Evolutionary conservation across 2,797 vertebrate species (phyloP), one percentile per base, ranked within the genome.

Genomic region (Periparus ater): DNA sequence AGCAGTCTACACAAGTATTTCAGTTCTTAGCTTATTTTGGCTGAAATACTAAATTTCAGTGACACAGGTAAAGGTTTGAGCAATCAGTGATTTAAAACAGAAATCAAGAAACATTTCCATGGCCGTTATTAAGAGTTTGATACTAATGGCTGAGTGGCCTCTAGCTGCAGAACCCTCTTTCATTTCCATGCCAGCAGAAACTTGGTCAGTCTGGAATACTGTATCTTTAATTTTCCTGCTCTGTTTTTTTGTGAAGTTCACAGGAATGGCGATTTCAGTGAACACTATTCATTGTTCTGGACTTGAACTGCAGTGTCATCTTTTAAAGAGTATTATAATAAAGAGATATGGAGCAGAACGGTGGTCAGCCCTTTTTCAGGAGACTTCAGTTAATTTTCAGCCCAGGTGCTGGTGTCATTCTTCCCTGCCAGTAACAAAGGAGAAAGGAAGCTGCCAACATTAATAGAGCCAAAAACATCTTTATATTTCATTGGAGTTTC

Each of bases 311-410:
- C 97, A 75, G 88, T 97, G 95, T 97, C 96, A 96, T 96, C 96
- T 97, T 94, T 75, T 88, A 86, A 91, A 95, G 86, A 96, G 66
- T 89, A 94, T 97, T 95, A 82, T 29, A 97, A 97, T 97, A 97
- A 97, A 96, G 91, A 97, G 92, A 92, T 93, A 62, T 0, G 45
- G 93, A 97, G 84, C 92, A 79, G 61, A 91, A 18, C 0, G 8
- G 73, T 75, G 89, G 89, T 72, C 4, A 87, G 47, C 75, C 63
- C 67, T 91, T 95, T 75, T 91, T 96, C 81, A 74, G 87, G 83
- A 51, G 22, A 23, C 36, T 78, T 62, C 11, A 14, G 76, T 42
- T 63, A 3, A 55, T 58, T 74, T 79, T 44, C 60, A 87, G 1
- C 21, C 38, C 7, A 0, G 3, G 3, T 55, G 66, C 30, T 63